These are phyloP conservation scores for Gephyroberyx darwinii DNA, from an alignment of 2,797 vertebrate species.

Conservation along the genomic window DNA sequence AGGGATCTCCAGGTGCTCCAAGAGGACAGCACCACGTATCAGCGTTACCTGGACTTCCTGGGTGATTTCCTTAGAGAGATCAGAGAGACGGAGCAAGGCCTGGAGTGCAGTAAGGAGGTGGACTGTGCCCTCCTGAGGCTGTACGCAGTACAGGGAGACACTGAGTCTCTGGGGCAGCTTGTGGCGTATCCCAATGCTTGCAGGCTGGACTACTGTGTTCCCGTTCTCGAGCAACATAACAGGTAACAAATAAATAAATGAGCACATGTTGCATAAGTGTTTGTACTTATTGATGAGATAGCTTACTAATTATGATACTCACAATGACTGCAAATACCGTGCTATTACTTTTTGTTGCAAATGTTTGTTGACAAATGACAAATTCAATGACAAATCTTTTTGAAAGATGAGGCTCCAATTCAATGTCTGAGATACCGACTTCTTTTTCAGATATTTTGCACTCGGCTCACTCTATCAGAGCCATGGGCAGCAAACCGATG, in stretches of 20 bases:
- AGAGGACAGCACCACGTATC: constrained; percentile 56
- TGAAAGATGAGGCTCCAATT: too few relatives aligned
- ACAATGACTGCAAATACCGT: background rate
- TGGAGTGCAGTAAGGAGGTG: constrained; percentile 61
- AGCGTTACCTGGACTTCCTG: constrained; percentile 72
- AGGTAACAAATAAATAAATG: constrained; percentile 54
- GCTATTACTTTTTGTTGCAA: background rate
- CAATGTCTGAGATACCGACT: background rate
- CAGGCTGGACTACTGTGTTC: constrained; percentile 63
- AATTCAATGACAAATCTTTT: too few relatives aligned
- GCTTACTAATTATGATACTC: background rate
- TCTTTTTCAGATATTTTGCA: constrained; percentile 72
- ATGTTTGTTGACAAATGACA: too few relatives aligned
- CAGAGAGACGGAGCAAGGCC: constrained; percentile 46
- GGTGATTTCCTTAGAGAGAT: constrained; percentile 67
- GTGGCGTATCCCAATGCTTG: constrained; percentile 67
- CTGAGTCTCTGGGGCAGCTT: constrained; percentile 65
- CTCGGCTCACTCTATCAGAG: constrained; percentile 76
- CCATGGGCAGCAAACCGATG: constrained; percentile 63
- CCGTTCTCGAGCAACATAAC: constrained; percentile 66
- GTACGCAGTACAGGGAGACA: constrained; percentile 61
- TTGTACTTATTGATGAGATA: background rate
- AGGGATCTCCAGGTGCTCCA: constrained; percentile 63
- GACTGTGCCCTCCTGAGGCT: constrained; percentile 78
- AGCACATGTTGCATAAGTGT: background rate